These are phyloP conservation scores for pig (Sus scrofa) DNA, from an alignment of 2,113 vertebrate species.

Conservation along the genomic window T2T-Sscrofa CM000818.6:59861501-59862000, in stretches of 20 bases:
- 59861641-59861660: background rate
- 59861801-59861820: too few species aligned
- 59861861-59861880: too few species aligned
- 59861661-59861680: background rate
- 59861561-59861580: background rate
- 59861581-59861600: background rate
- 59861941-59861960: too few species aligned
- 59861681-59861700: background rate
- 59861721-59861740: background rate
- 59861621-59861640: accelerated
- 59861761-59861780: background rate
- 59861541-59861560: background rate
- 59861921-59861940: too few species aligned
- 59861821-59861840: too few species aligned
- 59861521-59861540: background rate
- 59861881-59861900: too few species aligned
- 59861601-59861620: background rate
- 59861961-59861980: too few species aligned
- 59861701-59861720: background rate
- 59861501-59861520: background rate
- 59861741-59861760: background rate
- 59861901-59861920: too few species aligned
- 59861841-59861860: too few species aligned
- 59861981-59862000: too few species aligned
- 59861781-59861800: background rate